These are phyloP conservation scores for Helostoma temminkii DNA, from an alignment of 2,797 vertebrate genomes.

Conservation along the genomic window DNA sequence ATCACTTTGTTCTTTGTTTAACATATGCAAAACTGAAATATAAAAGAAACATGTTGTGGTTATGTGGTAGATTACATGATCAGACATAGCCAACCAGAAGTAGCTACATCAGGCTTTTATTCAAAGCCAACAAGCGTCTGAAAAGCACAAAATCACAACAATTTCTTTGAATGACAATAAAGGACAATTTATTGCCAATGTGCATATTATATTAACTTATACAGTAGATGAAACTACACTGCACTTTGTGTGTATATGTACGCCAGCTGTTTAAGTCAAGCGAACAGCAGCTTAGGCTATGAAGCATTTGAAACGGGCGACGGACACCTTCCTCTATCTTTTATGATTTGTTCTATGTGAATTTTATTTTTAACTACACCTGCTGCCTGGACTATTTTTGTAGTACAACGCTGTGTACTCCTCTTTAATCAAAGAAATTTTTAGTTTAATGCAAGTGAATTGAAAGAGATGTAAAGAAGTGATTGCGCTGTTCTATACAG, in stretches of 20 bases:
- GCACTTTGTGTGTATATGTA: constrained; percentile 11
- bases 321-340: background rate
- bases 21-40: too few species aligned
- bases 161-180: background rate
- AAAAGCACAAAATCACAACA: background rate
- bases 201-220: too few species aligned
- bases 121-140: background rate
- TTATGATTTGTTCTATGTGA: background rate
- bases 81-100: background rate
- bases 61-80: background rate
- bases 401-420: background rate
- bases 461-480: background rate
- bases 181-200: too few species aligned
- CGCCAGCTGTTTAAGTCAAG: too few species aligned
- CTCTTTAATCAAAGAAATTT: background rate
- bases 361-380: background rate
- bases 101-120: background rate
- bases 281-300: constrained; percentile 29
- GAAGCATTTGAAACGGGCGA: constrained; percentile 31
- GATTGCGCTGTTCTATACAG: background rate
- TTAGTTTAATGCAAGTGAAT: background rate
- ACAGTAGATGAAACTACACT: background rate
- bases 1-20: background rate
- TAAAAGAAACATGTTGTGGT: background rate
- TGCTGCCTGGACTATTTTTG: background rate